Base-by-base conservation (phyloP, 2,888 invertebrate species). In the Catocala nupta region DNA sequence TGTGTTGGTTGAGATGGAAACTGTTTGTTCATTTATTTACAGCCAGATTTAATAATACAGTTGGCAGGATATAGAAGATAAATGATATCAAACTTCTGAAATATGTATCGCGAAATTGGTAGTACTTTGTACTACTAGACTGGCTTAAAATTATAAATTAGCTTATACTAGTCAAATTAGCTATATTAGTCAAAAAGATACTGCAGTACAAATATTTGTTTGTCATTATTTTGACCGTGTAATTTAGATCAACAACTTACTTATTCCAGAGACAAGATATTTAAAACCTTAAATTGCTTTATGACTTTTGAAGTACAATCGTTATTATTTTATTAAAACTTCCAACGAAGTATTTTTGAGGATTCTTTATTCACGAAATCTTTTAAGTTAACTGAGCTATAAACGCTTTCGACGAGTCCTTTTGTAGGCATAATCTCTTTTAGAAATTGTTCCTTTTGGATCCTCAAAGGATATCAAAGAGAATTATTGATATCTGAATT, bases 131-230 rank as follows among this genome's bases (percentile, higher is more conserved):
- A 25, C 25, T 25, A 25, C 4, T 25, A 25, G 25, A 3, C 25
- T 3, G 10, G 36, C 58, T 52, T 25, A 25, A 71, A 67, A 75
- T 80, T 68, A 69, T 70, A 78, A 71, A 78, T 76, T 47, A 25
- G 33, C 43, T 57, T 25, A 3, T 25, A n/a, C n/a, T n/a, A n/a
- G n/a, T n/a, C n/a, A n/a, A n/a, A n/a, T n/a, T n/a, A n/a, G n/a
- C n/a, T n/a, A n/a, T 25, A 25, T 25, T 25, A 25, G 25, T 25
- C 42, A 13, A 33, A 45, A 12, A 13, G 45, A 16, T 48, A 13
- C 16, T 48, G 25, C 5, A 25, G 8, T 45, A 6, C 0, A 6
- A 5, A 25, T 10, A 25, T 16, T 48, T 34, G 49, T 34, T 48
- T n/a, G 2, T 51, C 39, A 16, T 4, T 16, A 47, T 63, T 56